These are phyloP conservation scores for Lutraria rhynchaena DNA, from an alignment of 1,140 invertebrate species.

Conservation along the genomic window DNA sequence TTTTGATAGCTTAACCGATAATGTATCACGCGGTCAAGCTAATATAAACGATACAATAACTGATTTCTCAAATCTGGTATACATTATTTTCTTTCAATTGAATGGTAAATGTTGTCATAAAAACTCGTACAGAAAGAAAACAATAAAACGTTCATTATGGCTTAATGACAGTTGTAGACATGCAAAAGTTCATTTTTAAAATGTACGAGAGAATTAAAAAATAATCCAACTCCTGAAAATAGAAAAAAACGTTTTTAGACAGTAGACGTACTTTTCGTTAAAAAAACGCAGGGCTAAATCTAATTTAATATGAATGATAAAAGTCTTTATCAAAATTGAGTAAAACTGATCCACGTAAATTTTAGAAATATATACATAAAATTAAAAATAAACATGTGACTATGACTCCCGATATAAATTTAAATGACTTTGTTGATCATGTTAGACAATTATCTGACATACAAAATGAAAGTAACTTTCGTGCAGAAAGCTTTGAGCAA, in stretches of 20 bases:
- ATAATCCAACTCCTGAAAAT: neutral
- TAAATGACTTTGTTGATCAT: conserved; percentile 9
- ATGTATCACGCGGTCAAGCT: neutral
- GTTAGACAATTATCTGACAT: neutral
- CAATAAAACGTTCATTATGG: conserved; percentile 12
- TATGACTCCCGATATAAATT: too few relatives aligned
- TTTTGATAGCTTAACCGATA: neutral
- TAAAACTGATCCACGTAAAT: conserved; percentile 5
- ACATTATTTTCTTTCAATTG: too few relatives aligned
- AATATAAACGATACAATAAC: too few relatives aligned
- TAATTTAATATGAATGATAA: conserved; percentile 3
- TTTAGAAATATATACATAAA: conserved; percentile 16
- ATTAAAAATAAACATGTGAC: neutral
- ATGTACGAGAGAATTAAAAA: neutral
- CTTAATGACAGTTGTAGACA: conserved; percentile 5
- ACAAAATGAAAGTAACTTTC: neutral
- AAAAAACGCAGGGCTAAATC: neutral
- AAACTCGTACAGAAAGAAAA: conserved; percentile 7
- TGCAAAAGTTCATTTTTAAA: conserved; percentile 1
- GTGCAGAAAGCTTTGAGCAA: neutral
- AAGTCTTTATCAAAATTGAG: neutral
- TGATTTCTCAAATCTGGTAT: neutral
- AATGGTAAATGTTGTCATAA: too few relatives aligned
- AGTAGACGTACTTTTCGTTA: neutral
- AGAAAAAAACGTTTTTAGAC: conserved; percentile 3